Conservation (phyloP, 2,888 invertebrate genomes). For the Microplitis deprimator region DNA sequence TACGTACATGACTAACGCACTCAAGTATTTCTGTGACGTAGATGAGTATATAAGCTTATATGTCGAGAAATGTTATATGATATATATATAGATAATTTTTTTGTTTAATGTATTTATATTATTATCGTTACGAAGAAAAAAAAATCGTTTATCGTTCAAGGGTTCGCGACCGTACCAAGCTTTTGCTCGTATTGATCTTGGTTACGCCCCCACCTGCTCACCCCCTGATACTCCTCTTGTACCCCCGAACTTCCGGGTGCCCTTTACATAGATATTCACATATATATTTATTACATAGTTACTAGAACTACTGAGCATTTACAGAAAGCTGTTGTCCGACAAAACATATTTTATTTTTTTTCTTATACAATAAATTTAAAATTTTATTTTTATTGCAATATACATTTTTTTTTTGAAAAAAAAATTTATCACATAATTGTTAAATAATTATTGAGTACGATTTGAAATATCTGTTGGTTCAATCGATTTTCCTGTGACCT, state of each 20-base stretch:
- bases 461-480: not conserved
- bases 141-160: constrained; percentile 54
- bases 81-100: not conserved
- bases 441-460: no score
- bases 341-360: not conserved
- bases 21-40: not conserved
- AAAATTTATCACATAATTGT: no score
- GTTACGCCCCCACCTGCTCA: constrained; percentile 32
- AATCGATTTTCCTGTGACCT: constrained; percentile 10
- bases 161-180: constrained; percentile 61
- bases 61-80: not conserved
- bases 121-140: not conserved
- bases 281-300: constrained; percentile 7
- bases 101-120: not conserved
- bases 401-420: no score
- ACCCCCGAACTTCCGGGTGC: constrained; percentile 43
- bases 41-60: not conserved
- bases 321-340: not conserved
- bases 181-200: constrained; percentile 57
- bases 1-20: constrained; percentile 3
- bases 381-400: no score
- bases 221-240: constrained; percentile 44
- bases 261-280: constrained; percentile 26
- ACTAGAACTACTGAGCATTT: not conserved
- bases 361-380: not conserved